Conservation (phyloP, 2,797 vertebrate species). For the Anabacerthia variegaticeps region DNA sequence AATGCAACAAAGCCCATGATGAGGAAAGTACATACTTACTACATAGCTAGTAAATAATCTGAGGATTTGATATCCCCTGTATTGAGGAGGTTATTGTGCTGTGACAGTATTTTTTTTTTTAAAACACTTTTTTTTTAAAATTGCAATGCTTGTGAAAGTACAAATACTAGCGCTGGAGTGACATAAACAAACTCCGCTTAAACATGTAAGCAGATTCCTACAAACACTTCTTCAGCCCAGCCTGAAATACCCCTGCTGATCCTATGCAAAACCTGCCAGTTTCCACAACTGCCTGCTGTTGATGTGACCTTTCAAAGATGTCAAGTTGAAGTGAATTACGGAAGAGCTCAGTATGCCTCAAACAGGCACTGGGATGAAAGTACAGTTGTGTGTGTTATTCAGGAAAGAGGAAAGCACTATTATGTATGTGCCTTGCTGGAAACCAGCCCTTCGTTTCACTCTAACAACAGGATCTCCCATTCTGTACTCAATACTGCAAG, state of each 20-base stretch:
- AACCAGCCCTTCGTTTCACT: conserved; percentile 16
- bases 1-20: background rate
- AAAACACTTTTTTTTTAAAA: background rate
- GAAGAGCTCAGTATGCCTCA: conserved; percentile 23
- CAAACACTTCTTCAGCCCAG: background rate
- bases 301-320: conserved; percentile 48
- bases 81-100: background rate
- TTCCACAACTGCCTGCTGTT: conserved; percentile 39
- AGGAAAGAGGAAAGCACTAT: background rate
- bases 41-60: background rate
- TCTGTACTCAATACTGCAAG: background rate
- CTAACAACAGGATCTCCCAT: conserved; percentile 5
- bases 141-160: background rate
- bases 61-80: background rate
- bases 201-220: background rate
- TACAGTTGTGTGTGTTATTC: background rate
- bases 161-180: background rate
- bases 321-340: conserved; percentile 8
- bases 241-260: conserved; percentile 38
- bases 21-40: background rate
- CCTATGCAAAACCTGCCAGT: conserved; percentile 6
- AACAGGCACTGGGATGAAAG: conserved; percentile 29
- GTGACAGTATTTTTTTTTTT: background rate
- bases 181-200: background rate
- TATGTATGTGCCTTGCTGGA: conserved; percentile 28